phyloP scores from a whole-genome alignment of 2,113 vertebrate species.

The Aix galericulata region DNA sequence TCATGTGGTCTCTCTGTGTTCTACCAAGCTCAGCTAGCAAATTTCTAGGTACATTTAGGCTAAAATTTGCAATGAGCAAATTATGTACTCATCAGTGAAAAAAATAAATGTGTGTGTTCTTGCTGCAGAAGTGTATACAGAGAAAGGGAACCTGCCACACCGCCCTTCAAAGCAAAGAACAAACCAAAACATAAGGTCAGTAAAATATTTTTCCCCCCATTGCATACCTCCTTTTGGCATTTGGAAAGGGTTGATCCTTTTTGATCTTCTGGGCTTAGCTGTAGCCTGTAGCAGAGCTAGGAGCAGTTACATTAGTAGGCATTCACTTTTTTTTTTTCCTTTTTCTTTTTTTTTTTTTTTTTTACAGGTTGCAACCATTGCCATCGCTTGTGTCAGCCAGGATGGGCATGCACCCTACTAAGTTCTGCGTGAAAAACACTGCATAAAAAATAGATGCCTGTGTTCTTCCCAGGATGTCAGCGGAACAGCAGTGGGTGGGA shows the following conservation, averaged over 20 bases:
- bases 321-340: background rate
- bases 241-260: background rate
- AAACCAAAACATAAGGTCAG: background rate
- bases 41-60: background rate
- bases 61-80: background rate
- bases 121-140: background rate
- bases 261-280: background rate
- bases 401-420: background rate
- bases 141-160: rapidly evolving
- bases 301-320: background rate
- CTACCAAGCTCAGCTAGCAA: background rate
- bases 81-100: background rate
- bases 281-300: background rate
- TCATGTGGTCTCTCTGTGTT: background rate
- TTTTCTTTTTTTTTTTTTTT: background rate
- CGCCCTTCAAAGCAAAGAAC: background rate
- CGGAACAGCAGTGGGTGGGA: too few relatives aligned
- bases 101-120: background rate
- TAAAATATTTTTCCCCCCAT: background rate
- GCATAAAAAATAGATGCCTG: background rate
- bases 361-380: background rate
- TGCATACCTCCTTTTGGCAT: background rate
- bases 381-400: background rate
- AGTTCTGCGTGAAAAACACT: background rate
- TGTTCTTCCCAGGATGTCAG: background rate